Evolutionary conservation across 2,113 vertebrate species (phyloP).

Genomic region (Mystacornis crossleyi): DNA sequence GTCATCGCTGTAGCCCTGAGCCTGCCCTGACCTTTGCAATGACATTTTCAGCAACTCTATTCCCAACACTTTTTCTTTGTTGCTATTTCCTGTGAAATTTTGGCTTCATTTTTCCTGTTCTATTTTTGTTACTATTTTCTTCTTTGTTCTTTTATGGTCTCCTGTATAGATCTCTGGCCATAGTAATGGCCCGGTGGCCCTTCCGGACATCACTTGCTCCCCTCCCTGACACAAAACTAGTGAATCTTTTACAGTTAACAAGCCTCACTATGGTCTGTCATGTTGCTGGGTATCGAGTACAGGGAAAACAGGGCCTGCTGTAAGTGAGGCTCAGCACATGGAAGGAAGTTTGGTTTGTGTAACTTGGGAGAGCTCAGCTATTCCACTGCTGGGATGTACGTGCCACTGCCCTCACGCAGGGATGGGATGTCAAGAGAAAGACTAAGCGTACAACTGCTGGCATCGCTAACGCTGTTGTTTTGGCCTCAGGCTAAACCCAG

Average conservation of each 20-base stretch:
- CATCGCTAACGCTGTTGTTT: fast-evolving
- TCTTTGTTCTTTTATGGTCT: not conserved
- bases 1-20: not conserved
- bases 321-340: not conserved
- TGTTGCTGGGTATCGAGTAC: not conserved
- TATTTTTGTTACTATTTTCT: not conserved
- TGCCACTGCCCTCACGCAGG: not conserved
- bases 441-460: not conserved
- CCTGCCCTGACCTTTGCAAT: not conserved
- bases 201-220: not conserved
- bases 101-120: not conserved
- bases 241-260: too few species aligned
- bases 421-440: not conserved
- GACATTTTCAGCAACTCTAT: not conserved
- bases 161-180: not conserved
- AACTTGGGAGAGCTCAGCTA: not conserved
- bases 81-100: not conserved
- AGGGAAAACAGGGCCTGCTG: not conserved
- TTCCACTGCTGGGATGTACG: fast-evolving
- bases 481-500: not conserved
- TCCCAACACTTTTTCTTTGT: not conserved
- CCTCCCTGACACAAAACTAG: not conserved
- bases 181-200: not conserved
- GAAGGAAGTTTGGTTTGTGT: not conserved
- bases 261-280: not conserved